Evolutionary conservation across 2,113 vertebrate genomes (phyloP), one percentile per base, ranked within the genome.

Genomic region (Dissostichus mawsoni): DNA sequence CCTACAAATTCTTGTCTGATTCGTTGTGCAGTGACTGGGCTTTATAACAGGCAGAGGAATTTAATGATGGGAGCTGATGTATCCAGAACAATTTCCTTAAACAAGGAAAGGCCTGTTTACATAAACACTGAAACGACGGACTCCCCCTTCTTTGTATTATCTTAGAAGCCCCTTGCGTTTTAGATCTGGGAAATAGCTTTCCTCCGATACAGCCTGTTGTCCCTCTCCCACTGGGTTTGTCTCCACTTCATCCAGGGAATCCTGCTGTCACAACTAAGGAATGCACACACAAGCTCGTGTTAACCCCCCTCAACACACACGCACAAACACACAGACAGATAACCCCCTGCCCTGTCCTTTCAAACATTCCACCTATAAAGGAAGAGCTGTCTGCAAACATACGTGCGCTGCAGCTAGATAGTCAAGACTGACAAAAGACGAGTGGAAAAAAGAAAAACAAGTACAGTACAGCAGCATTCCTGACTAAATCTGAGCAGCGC

Each of bases 391-490:
- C 45, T 18, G 53, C 69, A 76, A 76, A 84, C 69, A 63, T 63
- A 73, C 53, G 25, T 36, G 53, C 33, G n/a, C 59, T 48, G 58
- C 62, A 71, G 80, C 70, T 82, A 86, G 69, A 89, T 80, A 82
- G 71, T 75, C 45, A 61, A 69, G 77, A 69, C 81, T 33, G 81
- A 86, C 87, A 89, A 84, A 82, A 75, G 74, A 76, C 50, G 57
- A n/a, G 45, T 16, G 57, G 44, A 74, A 84, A 76, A 90, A 80
- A 76, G 72, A 73, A 89, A 84, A 86, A 75, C 70, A 81, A 90
- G 89, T 92, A 93, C 89, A 93, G 94, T 91, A 90, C 81, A 92
- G 87, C 84, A 90, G 82, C 92, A 94, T 93, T 94, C 92, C 89
- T 91, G 84, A 86, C 86, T 92, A 90, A 94, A 94, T 92, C 88